Evolutionary conservation across 2,797 vertebrate species (phyloP).

Genomic region (Hoplostethus mediterraneus): DNA sequence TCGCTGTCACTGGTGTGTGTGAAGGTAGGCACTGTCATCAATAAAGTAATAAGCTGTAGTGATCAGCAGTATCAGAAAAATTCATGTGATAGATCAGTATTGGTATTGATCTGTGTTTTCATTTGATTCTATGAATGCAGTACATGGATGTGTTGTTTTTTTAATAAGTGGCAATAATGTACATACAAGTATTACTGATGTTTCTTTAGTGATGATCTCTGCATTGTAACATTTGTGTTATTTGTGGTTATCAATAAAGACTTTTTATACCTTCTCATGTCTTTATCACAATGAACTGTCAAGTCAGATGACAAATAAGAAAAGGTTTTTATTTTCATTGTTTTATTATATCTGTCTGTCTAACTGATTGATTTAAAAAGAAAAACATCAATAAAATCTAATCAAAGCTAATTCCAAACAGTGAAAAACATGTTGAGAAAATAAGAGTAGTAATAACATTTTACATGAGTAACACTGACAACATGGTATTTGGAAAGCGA

Average conservation of each 20-base stretch:
- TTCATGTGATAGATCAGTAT: conserved; percentile 9
- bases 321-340: too few species aligned
- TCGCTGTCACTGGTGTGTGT: conserved; percentile 12
- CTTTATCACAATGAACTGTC: too few species aligned
- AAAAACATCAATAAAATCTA: neutral
- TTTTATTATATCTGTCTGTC: neutral
- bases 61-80: conserved; percentile 8
- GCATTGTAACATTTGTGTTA: conserved; percentile 59
- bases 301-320: too few species aligned
- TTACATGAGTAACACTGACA: conserved; percentile 1
- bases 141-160: conserved; percentile 18
- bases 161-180: conserved; percentile 70
- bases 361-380: neutral
- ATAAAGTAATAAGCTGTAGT: neutral
- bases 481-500: neutral
- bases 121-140: conserved; percentile 34
- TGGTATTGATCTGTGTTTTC: conserved; percentile 22
- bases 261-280: conserved; percentile 68
- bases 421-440: neutral
- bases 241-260: conserved; percentile 77
- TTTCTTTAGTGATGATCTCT: conserved; percentile 34
- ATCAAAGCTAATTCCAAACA: neutral
- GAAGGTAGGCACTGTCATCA: conserved; percentile 26
- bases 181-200: conserved; percentile 60
- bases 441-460: neutral